phyloP scores from a whole-genome alignment of 2,113 vertebrate species.

The Natator depressus region DNA sequence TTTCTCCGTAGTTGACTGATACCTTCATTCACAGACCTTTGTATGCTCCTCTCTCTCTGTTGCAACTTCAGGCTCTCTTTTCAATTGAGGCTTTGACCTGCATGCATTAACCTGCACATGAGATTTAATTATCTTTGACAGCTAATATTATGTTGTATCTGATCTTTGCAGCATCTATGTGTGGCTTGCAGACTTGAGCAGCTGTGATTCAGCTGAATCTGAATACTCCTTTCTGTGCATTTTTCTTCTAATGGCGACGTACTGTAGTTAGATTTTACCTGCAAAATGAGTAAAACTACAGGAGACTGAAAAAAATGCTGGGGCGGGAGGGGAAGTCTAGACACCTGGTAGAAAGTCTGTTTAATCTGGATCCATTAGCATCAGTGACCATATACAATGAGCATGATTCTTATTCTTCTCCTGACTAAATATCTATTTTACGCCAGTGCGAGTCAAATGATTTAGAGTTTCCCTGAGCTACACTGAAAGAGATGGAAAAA shows the following conservation, averaged over 20 bases:
- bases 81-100: not conserved
- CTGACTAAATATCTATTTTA: not conserved
- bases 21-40: not conserved
- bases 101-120: conserved; percentile 21
- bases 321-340: not conserved
- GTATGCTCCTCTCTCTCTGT: not conserved
- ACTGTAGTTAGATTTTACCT: not conserved
- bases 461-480: not conserved
- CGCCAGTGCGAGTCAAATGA: not conserved
- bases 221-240: not conserved
- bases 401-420: not conserved
- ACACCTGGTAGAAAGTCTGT: not conserved
- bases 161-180: not conserved
- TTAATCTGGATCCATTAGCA: not conserved
- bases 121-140: conserved; percentile 37
- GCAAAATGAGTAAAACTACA: not conserved
- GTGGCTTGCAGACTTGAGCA: not conserved
- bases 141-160: not conserved
- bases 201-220: not conserved
- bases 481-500: not conserved
- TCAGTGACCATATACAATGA: not conserved
- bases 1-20: not conserved
- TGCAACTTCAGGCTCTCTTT: not conserved
- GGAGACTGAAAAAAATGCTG: not conserved
- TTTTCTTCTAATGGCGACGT: not conserved